A percentile compares a stretch with the other conserved stretches of the same genome.
phyloP scores from a whole-genome alignment of 2,113 vertebrate genomes.

The Pungitius pungitius region DNA sequence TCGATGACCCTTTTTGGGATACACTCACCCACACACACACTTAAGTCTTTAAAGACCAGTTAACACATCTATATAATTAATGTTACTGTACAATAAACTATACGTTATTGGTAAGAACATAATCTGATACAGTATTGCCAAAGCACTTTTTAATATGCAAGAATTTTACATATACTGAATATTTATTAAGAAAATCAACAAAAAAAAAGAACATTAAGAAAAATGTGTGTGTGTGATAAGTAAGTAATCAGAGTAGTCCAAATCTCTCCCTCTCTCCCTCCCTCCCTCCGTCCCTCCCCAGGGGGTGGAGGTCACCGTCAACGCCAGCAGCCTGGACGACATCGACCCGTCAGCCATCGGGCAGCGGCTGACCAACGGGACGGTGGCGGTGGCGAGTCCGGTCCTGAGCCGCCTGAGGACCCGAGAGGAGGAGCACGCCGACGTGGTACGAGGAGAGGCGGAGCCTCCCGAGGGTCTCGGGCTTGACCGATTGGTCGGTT shows the following conservation, averaged over 20 bases:
- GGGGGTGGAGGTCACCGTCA: slow-evolving; percentile 93
- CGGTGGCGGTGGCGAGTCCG: slow-evolving; percentile 87
- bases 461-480: too few species aligned
- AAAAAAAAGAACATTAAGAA: background rate
- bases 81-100: background rate
- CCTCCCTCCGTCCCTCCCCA: slow-evolving; percentile 39
- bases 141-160: background rate
- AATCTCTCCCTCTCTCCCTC: background rate
- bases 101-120: background rate
- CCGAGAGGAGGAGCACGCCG: slow-evolving; percentile 83
- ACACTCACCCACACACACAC: slow-evolving; percentile 3
- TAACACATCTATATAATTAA: background rate
- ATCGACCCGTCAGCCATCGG: slow-evolving; percentile 92
- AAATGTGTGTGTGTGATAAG: background rate
- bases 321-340: slow-evolving; percentile 96
- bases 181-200: background rate
- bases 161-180: background rate
- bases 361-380: slow-evolving; percentile 93
- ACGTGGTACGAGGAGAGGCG: slow-evolving; percentile 56
- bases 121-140: background rate
- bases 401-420: slow-evolving; percentile 92
- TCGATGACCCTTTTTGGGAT: slow-evolving; percentile 16
- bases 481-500: too few species aligned
- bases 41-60: background rate
- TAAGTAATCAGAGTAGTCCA: too few species aligned